These are phyloP conservation scores for Aptenodytes forsteri DNA, from an alignment of 2,113 vertebrate genomes.

Conservation along the genomic window DNA sequence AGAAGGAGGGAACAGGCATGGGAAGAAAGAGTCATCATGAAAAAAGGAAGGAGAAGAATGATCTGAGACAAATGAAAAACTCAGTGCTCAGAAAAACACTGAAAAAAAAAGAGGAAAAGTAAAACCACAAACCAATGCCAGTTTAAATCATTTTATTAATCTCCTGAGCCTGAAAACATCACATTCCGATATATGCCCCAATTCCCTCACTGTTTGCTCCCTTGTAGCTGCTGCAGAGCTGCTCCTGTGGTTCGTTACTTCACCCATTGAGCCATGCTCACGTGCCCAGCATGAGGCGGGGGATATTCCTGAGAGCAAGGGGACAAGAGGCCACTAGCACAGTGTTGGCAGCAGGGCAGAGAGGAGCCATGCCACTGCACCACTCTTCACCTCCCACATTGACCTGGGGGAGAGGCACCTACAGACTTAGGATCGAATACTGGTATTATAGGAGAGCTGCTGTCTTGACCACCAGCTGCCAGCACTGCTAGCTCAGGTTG, in stretches of 20 bases:
- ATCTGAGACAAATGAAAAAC: not conserved
- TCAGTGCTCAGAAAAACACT: not conserved
- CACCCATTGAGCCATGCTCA: rapidly evolving
- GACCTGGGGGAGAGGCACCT: not conserved
- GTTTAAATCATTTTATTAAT: not conserved
- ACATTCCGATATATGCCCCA: rapidly evolving
- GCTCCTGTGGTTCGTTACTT: not conserved
- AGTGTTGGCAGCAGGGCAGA: rapidly evolving
- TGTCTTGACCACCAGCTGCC: not conserved
- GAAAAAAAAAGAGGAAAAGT: not conserved
- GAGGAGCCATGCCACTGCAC: not conserved
- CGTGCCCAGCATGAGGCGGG: not conserved
- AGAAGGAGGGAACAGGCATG: not conserved
- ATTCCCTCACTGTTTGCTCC: not conserved
- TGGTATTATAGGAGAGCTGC: rapidly evolving
- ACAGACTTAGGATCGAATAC: not conserved
- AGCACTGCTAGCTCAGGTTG: not conserved
- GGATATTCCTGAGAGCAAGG: not conserved
- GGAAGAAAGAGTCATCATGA: not conserved
- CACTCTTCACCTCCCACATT: not conserved
- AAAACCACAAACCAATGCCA: not conserved
- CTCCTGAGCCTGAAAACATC: not conserved
- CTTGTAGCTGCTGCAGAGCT: not conserved
- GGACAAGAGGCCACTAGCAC: not conserved
- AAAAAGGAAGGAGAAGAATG: not conserved